phyloP scores from a whole-genome alignment of 2,113 vertebrate species.

The Actinemys pallida region DNA sequence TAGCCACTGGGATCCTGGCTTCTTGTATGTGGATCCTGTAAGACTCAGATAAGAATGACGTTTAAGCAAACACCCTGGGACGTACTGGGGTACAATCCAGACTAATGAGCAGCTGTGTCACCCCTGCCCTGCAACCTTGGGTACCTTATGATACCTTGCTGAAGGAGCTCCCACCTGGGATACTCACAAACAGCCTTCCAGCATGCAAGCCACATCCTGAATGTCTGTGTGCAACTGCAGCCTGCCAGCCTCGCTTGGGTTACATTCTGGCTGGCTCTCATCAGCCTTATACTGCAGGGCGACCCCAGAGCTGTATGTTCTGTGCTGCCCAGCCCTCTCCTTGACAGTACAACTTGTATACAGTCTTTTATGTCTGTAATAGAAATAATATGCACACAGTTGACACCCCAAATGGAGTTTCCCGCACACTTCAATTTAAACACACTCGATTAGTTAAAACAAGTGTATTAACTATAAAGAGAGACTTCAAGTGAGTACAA shows the following conservation, averaged over 20 bases:
- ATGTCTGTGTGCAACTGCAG: too few species aligned
- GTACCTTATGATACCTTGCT: not conserved
- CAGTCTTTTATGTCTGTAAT: not conserved
- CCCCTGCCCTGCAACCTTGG: not conserved
- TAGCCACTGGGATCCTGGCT: accelerated
- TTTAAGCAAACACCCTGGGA: not conserved
- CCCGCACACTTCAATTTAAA: not conserved
- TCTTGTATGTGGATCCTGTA: not conserved
- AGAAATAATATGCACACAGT: not conserved
- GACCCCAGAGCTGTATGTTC: not conserved
- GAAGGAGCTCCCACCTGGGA: not conserved
- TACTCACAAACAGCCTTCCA: not conserved
- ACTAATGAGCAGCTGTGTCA: not conserved
- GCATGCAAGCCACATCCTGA: not conserved
- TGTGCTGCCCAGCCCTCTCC: not conserved
- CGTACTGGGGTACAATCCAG: not conserved
- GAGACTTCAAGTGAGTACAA: not conserved
- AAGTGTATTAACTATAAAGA: not conserved
- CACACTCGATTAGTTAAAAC: not conserved
- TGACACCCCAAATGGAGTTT: not conserved
- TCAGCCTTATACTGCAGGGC: not conserved
- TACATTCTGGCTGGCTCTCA: not conserved
- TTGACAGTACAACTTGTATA: not conserved
- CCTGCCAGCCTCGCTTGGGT: not conserved
- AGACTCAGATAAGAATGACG: not conserved